Conservation (phyloP, 2,113 vertebrate species). For the Dasyornis broadbenti region DNA sequence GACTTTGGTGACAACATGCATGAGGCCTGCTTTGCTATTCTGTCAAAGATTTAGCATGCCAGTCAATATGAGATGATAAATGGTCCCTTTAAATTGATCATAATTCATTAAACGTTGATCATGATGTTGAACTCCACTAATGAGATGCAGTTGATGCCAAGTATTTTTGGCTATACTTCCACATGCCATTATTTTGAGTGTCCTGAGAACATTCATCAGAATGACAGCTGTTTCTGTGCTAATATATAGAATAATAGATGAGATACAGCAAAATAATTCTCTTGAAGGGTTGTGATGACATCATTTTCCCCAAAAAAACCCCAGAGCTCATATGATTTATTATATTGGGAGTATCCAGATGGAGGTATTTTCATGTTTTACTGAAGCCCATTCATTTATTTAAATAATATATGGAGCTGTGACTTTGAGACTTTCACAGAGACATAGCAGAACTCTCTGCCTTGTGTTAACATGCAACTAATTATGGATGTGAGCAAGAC, state of each 20-base stretch:
- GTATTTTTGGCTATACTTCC: background rate
- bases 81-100: constrained; percentile 3
- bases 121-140: constrained; percentile 7
- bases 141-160: background rate
- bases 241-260: background rate
- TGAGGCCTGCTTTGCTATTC: background rate
- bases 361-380: background rate
- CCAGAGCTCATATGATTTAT: background rate
- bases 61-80: background rate
- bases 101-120: constrained; percentile 6
- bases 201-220: background rate
- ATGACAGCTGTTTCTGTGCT: background rate
- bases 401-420: background rate
- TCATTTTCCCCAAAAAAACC: background rate
- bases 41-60: background rate
- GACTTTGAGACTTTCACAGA: background rate
- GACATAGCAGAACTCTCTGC: background rate
- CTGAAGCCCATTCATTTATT: background rate
- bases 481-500: background rate
- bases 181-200: background rate
- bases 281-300: background rate
- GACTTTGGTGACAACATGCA: background rate
- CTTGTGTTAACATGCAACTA: background rate
- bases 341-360: background rate
- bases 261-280: constrained; percentile 4